Evolutionary conservation across 2,797 vertebrate genomes (phyloP).

Genomic region (Notolabrus celidotus): DNA sequence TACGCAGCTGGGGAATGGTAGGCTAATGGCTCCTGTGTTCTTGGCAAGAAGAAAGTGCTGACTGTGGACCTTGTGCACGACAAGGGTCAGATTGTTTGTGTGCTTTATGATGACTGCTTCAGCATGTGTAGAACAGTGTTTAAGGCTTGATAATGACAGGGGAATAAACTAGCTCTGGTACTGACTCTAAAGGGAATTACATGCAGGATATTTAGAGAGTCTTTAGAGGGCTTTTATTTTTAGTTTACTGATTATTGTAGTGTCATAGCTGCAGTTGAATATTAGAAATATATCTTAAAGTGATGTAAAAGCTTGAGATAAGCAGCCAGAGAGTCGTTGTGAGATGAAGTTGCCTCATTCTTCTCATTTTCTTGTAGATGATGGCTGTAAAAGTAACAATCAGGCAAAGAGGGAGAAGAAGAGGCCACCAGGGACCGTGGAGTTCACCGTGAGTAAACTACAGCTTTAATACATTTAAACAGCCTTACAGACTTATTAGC

Average conservation of each 20-base stretch:
- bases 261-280: background rate
- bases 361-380: conserved; percentile 78
- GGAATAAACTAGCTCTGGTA: conserved; percentile 16
- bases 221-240: background rate
- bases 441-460: conserved; percentile 90
- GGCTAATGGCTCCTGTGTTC: conserved; percentile 58
- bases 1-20: conserved; percentile 54
- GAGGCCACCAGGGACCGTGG: conserved; percentile 91
- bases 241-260: background rate
- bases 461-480: background rate
- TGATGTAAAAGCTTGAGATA: background rate
- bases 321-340: background rate
- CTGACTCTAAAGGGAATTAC: conserved; percentile 14
- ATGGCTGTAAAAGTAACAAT: conserved; percentile 84
- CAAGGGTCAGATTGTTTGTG: conserved; percentile 53
- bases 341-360: background rate
- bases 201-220: background rate
- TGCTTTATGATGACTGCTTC: conserved; percentile 45
- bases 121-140: conserved; percentile 23
- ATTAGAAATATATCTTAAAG: background rate
- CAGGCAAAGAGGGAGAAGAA: conserved; percentile 92
- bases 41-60: conserved; percentile 62
- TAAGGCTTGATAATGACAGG: conserved; percentile 32
- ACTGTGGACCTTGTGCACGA: conserved; percentile 45
- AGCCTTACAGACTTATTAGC: background rate